Conservation (phyloP, 2,888 invertebrate genomes). For the Sussaba pulchella region DNA sequence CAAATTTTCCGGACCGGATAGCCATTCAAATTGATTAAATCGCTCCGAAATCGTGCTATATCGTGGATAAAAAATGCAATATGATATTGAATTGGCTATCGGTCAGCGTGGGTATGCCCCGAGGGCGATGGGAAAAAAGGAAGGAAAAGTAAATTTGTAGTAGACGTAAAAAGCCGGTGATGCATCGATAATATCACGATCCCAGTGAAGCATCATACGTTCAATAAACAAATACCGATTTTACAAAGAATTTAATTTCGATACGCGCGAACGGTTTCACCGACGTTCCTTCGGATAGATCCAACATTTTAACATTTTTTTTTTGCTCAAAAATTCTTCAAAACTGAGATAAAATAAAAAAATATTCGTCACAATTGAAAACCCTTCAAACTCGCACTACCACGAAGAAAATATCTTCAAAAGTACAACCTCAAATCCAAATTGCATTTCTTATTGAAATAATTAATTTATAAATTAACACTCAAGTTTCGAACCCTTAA, state of each 20-base stretch:
- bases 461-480: too few relatives aligned
- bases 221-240: conserved; percentile 56
- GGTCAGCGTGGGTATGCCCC: conserved; percentile 9
- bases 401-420: too few relatives aligned
- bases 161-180: conserved; percentile 3
- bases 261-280: conserved; percentile 38
- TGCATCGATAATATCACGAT: conserved; percentile 41
- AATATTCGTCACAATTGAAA: neutral
- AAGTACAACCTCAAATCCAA: too few relatives aligned
- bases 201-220: conserved; percentile 2
- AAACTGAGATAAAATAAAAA: neutral
- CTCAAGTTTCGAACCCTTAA: too few relatives aligned
- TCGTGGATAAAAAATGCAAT: conserved; percentile 60
- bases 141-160: conserved; percentile 27
- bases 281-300: conserved; percentile 19
- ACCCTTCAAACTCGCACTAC: too few relatives aligned
- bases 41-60: conserved; percentile 14
- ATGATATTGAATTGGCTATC: conserved; percentile 61
- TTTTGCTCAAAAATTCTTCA: neutral
- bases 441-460: too few relatives aligned
- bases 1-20: neutral
- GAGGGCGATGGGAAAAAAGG: conserved; percentile 40
- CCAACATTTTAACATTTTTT: neutral
- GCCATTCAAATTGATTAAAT: too few relatives aligned
- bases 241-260: conserved; percentile 70